Base-by-base conservation (phyloP, 2,113 vertebrate genomes). In the Dunckerocampus dactyliophorus region DNA sequence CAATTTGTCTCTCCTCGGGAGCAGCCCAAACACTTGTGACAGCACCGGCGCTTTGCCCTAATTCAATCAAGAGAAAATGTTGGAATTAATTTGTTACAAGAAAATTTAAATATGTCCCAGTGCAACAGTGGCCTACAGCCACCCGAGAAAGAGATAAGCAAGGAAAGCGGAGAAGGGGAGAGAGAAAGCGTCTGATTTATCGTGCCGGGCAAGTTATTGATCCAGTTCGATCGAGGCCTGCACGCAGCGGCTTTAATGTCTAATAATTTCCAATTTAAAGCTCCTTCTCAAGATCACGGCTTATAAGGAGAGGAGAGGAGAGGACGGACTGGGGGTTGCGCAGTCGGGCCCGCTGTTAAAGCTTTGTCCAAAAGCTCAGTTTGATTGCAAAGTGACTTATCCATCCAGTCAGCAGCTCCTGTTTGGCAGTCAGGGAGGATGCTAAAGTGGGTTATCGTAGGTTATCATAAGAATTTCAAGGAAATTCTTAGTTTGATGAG, bases 81-180 rank as follows among this genome's bases (percentile, higher is more conserved):
- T 98, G 94, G 95, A 99, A 99, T 99, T 99, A 98, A 99, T 99
- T 99, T 98, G 97, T 97, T 98, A 97, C 95, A 96, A 97, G 96
- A 95, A 96, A 95, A 99, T 99, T 95, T 99, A 98, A 98, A 99
- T 99, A 97, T 97, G 95, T 96, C 95, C 93, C 83, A 94, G 93
- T 72, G 39, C 93, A 94, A 92, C 93, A 91, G 93, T 92, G 94
- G 94, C 96, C 93, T 92, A 90, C 89, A 92, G 94, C 93, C 90
- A 90, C 92, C 93, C 87, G 72, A 67, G 76, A 80, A 73, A 78
- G 68, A 60, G 69, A 54, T n/a, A 54, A 59, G 70, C 43, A 70
- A 53, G 65, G 67, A 65, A 69, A 65, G 61, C 24, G 51, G 64
- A 75, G 75, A 66, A 39, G 47, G 69, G 55, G 75, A 81, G 78